Conservation (phyloP, 2,113 vertebrate species). For the Tachuris rubrigastra region DNA sequence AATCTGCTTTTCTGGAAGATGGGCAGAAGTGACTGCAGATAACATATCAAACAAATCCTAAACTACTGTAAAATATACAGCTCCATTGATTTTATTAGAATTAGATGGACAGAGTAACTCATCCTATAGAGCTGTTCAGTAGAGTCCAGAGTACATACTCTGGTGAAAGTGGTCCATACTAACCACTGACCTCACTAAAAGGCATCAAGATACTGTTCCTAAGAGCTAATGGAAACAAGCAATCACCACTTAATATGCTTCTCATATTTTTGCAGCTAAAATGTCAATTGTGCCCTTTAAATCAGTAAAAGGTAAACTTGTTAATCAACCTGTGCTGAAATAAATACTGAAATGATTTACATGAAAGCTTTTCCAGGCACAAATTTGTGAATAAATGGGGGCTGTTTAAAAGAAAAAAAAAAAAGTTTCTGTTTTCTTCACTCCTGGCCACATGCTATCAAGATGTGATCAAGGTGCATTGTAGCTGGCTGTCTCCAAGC, state of each 20-base stretch:
- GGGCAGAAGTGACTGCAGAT: background rate
- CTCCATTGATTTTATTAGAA: background rate
- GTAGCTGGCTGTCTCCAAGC: constrained; percentile 29
- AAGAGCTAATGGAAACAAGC: background rate
- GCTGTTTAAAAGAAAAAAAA: background rate
- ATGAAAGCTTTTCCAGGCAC: background rate
- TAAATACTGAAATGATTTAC: constrained; percentile 37
- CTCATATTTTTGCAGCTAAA: constrained; percentile 6
- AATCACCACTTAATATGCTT: background rate
- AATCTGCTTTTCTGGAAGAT: background rate
- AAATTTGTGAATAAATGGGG: constrained; percentile 13
- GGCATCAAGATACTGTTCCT: background rate
- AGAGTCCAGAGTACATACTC: background rate
- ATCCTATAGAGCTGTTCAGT: background rate
- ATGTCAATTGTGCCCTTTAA: background rate
- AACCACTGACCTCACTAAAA: background rate
- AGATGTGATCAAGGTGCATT: constrained; percentile 45
- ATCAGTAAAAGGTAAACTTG: constrained; percentile 10
- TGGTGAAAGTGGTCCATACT: background rate
- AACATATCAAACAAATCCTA: background rate
- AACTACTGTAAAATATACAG: background rate
- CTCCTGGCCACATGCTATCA: constrained; percentile 19
- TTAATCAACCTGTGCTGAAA: constrained; percentile 34
- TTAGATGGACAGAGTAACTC: background rate
- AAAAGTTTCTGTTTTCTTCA: background rate